Evolutionary conservation across 2,113 vertebrate genomes (phyloP).

Genomic region (Dasypus novemcinctus): DNA sequence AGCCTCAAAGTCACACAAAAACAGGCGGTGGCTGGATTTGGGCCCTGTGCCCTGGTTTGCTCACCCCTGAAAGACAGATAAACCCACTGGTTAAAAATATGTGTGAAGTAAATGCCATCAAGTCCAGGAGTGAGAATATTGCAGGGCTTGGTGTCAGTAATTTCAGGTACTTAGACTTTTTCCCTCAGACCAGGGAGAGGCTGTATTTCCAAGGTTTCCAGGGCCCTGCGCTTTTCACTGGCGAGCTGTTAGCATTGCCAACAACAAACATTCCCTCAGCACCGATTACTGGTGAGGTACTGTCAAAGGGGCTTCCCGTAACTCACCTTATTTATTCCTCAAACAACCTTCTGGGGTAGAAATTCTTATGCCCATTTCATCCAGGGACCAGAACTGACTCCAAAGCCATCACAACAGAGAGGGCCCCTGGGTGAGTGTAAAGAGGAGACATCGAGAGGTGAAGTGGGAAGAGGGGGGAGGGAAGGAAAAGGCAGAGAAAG

Average conservation of each 20-base stretch:
- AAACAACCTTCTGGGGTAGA: fast-evolving
- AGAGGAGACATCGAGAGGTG: not conserved
- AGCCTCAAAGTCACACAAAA: not conserved
- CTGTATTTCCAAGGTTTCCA: not conserved
- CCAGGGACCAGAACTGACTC: not conserved
- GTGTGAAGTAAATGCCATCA: not conserved
- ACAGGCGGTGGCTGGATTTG: not conserved
- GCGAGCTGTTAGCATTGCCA: not conserved
- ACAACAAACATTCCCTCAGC: not conserved
- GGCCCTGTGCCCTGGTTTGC: not conserved
- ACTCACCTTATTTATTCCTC: not conserved
- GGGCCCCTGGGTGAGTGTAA: not conserved
- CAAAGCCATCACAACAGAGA: not conserved
- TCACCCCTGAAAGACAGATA: not conserved
- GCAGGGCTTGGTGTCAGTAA: not conserved
- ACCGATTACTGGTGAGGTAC: fast-evolving
- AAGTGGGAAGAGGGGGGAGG: not conserved
- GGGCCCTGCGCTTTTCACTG: not conserved
- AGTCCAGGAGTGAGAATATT: fast-evolving
- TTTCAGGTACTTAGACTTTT: not conserved
- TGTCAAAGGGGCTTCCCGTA: fast-evolving
- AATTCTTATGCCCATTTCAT: not conserved
- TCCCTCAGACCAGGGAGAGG: not conserved
- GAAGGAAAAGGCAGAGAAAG: not conserved
- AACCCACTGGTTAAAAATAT: not conserved